Evolutionary conservation across 2,888 invertebrate species (phyloP).

Genomic region (Neria commutata): DNA sequence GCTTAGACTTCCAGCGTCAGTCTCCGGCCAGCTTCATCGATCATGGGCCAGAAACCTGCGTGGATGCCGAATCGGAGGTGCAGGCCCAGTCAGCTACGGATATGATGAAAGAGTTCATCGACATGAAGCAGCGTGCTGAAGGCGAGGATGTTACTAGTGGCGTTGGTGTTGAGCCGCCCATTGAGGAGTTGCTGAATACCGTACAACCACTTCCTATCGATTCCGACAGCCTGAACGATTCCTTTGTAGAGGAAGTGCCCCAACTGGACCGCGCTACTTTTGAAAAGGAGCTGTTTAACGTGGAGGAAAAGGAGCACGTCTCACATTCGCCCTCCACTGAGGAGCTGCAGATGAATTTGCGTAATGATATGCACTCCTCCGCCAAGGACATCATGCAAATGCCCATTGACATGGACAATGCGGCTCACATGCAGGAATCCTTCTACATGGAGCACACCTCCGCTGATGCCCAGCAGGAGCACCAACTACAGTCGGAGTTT

Average conservation of each 20-base stretch:
- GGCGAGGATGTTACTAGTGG: constrained; percentile 20
- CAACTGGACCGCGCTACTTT: constrained; percentile 23
- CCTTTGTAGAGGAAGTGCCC: constrained; percentile 36
- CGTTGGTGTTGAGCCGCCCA: constrained; percentile 31
- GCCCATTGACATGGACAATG: constrained; percentile 33
- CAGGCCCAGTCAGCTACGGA: constrained; percentile 33
- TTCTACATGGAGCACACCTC: constrained; percentile 46
- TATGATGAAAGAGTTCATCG: constrained; percentile 53
- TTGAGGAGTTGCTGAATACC: constrained; percentile 55
- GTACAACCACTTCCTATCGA: constrained; percentile 54
- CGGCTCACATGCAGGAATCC: constrained; percentile 46
- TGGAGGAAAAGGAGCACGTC: constrained; percentile 52
- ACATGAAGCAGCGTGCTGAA: constrained; percentile 37
- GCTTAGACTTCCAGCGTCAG: constrained; percentile 23
- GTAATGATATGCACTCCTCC: constrained; percentile 29
- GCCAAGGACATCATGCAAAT: constrained; percentile 31
- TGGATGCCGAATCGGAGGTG: constrained; percentile 38
- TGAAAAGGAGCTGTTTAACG: constrained; percentile 47
- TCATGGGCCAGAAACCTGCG: constrained; percentile 52
- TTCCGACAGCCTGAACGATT: constrained; percentile 35
- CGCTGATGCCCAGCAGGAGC: constrained; percentile 25
- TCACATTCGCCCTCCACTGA: constrained; percentile 55
- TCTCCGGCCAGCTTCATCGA: constrained; percentile 35
- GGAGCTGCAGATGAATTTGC: constrained; percentile 45
- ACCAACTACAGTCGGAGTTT: not conserved